These are phyloP conservation scores for Distichodus sexfasciatus DNA, from an alignment of 2,797 vertebrate genomes.

Conservation along the genomic window DNA sequence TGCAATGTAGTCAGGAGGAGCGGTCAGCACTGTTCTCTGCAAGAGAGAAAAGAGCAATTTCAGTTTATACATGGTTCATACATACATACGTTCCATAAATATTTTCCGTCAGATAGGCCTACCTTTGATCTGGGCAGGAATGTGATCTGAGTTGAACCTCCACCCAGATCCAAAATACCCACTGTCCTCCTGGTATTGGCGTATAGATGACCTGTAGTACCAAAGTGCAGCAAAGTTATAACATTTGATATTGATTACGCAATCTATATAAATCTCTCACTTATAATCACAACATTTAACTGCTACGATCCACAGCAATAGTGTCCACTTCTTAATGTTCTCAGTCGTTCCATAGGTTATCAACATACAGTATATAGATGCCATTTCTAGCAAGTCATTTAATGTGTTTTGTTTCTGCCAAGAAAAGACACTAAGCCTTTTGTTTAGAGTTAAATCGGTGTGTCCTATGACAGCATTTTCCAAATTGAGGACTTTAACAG, in stretches of 20 bases:
- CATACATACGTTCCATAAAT: background rate
- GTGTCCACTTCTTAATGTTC: no score
- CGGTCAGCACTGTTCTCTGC: constrained; percentile 88
- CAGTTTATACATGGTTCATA: background rate
- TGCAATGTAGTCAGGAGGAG: constrained; percentile 83
- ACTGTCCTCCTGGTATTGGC: constrained; percentile 82
- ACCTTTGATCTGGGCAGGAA: constrained; percentile 93
- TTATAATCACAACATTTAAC: no score
- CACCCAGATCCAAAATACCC: constrained; percentile 95
- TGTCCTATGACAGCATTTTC: background rate
- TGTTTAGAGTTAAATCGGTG: constrained; percentile 36
- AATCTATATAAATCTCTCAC: no score
- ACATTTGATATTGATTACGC: background rate
- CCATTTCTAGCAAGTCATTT: background rate
- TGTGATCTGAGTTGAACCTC: constrained; percentile 97
- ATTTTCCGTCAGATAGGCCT: constrained; percentile 38
- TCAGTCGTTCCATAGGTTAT: no score
- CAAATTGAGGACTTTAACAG: constrained; percentile 33
- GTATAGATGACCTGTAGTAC: constrained; percentile 84
- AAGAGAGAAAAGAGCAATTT: background rate
- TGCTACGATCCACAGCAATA: no score
- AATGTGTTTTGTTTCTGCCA: constrained; percentile 19
- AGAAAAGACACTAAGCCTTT: constrained; percentile 18
- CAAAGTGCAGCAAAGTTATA: no score
- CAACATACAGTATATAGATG: background rate